A percentile compares a stretch with the other conserved stretches of the same genome.
Evolutionary conservation across 2,113 vertebrate species (phyloP).

Genomic region (Hymenochirus boettgeri): DNA sequence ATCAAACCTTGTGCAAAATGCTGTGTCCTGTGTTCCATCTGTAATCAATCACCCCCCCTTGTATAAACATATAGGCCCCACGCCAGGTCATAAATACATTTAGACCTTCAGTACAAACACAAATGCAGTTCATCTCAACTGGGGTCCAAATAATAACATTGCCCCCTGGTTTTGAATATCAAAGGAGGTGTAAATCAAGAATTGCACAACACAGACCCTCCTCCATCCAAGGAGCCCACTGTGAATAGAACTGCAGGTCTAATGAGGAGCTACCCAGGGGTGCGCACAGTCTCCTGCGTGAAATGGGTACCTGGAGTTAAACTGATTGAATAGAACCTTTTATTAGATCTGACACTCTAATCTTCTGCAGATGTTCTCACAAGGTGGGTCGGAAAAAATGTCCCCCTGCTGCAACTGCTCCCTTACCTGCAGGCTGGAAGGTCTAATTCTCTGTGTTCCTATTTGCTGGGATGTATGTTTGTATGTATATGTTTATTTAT

Average conservation of each 20-base stretch:
- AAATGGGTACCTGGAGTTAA: constrained; percentile 47
- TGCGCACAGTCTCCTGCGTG: constrained; percentile 15
- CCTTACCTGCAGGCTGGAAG: background rate
- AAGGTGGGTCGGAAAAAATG: constrained; percentile 59
- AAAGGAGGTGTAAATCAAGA: constrained; percentile 16
- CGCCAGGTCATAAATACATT: constrained; percentile 2
- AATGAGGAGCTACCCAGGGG: constrained; percentile 19
- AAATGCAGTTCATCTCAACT: constrained; percentile 1
- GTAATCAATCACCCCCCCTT: background rate
- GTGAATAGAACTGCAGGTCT: constrained; percentile 21
- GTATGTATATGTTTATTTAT: too few species aligned
- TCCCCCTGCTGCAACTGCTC: constrained; percentile 36
- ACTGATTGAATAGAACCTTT: constrained; percentile 48
- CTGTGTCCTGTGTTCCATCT: background rate
- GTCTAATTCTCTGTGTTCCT: too few species aligned
- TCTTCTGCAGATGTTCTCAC: constrained; percentile 62
- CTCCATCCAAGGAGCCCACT: constrained; percentile 12
- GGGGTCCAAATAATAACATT: constrained; percentile 1
- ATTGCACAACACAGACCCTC: constrained; percentile 6
- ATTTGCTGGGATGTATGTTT: too few species aligned
- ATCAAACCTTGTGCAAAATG: too few species aligned
- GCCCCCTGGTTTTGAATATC: constrained; percentile 16
- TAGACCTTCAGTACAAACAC: background rate
- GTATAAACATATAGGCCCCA: background rate
- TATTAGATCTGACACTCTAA: constrained; percentile 51